Conservation (phyloP, 2,797 vertebrate genomes). For the Gymnopithys bicolor region DNA sequence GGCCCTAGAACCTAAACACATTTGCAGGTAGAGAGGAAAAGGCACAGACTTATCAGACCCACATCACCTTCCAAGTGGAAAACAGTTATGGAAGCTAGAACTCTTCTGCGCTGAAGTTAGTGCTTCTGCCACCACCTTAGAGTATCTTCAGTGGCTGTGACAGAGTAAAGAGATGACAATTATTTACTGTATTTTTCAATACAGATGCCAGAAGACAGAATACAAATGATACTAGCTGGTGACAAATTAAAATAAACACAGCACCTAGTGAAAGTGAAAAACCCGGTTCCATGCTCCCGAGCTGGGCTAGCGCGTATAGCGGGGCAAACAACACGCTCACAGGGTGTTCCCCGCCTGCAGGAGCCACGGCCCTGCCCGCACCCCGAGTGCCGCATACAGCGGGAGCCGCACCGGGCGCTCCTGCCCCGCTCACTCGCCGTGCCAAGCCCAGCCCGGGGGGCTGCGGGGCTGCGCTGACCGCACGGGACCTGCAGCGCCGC, state of each 20-base stretch:
- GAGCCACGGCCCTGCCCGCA: fast-evolving
- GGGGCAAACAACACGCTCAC: fast-evolving
- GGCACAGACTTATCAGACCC: background rate
- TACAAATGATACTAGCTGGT: background rate
- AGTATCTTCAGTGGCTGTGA: background rate
- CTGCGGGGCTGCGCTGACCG: fast-evolving
- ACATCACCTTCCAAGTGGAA: background rate
- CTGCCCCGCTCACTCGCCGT: too few relatives aligned
- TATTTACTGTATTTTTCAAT: background rate
- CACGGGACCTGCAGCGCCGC: fast-evolving
- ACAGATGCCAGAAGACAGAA: background rate
- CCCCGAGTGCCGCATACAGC: fast-evolving
- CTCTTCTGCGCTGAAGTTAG: background rate
- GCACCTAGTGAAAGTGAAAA: background rate
- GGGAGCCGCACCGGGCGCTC: too few relatives aligned
- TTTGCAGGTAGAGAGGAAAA: background rate
- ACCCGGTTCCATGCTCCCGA: background rate
- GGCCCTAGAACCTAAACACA: background rate
- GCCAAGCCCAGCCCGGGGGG: fast-evolving
- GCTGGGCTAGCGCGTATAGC: fast-evolving
- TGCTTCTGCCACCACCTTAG: background rate
- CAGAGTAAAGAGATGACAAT: fast-evolving
- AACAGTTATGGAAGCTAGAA: background rate
- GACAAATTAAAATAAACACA: background rate
- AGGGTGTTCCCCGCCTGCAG: too few relatives aligned